Percentiles rank a stretch among this genome's conserved stretches.
These are phyloP conservation scores for Xenopus laevis DNA, from an alignment of 2,113 vertebrate genomes.

Conservation along the genomic window DNA sequence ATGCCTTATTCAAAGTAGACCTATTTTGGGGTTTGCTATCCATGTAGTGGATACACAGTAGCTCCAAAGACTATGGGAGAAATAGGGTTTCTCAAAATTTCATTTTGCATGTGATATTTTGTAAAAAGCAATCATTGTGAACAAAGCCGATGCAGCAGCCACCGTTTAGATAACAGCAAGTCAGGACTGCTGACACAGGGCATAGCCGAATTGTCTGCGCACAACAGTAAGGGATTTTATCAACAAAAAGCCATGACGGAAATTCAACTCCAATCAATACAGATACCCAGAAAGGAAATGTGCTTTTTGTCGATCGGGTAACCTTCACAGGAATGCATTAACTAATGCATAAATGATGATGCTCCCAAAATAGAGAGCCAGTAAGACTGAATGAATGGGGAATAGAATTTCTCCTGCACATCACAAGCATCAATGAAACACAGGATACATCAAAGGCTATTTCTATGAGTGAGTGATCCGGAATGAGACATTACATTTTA, in stretches of 20 bases:
- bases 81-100: too few species aligned
- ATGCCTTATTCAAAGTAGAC: too few species aligned
- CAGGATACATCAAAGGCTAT: not conserved
- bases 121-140: too few species aligned
- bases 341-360: slow-evolving; percentile 32
- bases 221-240: not conserved
- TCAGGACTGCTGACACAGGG: not conserved
- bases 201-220: not conserved
- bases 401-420: not conserved
- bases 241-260: slow-evolving; percentile 7
- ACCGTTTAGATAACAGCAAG: too few species aligned
- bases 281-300: slow-evolving; percentile 37
- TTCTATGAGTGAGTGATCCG: not conserved
- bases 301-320: slow-evolving; percentile 26
- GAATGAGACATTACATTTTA: too few species aligned
- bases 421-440: not conserved
- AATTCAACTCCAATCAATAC: slow-evolving; percentile 33
- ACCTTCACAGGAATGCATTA: slow-evolving; percentile 36
- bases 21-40: too few species aligned
- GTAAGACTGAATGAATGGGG: not conserved
- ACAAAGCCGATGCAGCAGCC: too few species aligned
- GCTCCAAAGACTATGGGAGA: too few species aligned
- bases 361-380: slow-evolving; percentile 16
- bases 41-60: too few species aligned
- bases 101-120: too few species aligned